These are phyloP conservation scores for Morpho helenor DNA, from an alignment of 2,888 invertebrate species.

Conservation along the genomic window DNA sequence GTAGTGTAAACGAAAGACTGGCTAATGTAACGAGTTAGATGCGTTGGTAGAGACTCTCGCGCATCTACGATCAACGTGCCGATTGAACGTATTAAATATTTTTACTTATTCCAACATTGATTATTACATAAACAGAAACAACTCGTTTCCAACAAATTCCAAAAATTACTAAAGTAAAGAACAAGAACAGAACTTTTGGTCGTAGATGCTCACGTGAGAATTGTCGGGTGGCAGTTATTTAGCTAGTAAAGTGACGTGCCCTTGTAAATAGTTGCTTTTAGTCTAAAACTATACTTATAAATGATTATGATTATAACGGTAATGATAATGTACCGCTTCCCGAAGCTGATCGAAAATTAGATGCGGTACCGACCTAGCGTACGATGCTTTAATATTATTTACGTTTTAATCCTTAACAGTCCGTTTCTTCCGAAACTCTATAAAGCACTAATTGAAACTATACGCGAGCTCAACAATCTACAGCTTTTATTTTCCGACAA, in stretches of 20 bases:
- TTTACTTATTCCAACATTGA: neutral
- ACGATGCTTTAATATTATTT: conserved; percentile 10
- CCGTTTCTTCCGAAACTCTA: too few relatives aligned
- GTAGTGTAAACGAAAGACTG: conserved; percentile 77
- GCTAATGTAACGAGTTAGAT: conserved; percentile 64
- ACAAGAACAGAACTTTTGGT: neutral
- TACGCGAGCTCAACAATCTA: too few relatives aligned
- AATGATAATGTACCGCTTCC: neutral
- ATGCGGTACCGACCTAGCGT: neutral
- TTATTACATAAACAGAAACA: too few relatives aligned
- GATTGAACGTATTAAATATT: neutral
- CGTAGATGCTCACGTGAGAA: conserved; percentile 5
- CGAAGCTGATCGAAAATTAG: neutral
- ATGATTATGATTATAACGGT: conserved; percentile 40
- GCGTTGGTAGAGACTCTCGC: conserved; percentile 21
- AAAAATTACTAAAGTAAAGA: too few relatives aligned
- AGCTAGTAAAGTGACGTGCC: conserved; percentile 61
- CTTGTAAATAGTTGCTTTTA: conserved; percentile 73
- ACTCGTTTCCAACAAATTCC: too few relatives aligned
- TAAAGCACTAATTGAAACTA: too few relatives aligned
- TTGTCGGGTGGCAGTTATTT: conserved; percentile 56
- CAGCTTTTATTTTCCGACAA: too few relatives aligned
- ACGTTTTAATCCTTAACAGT: too few relatives aligned
- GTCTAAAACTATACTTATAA: conserved; percentile 52
- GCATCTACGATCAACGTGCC: conserved; percentile 1